Evolutionary conservation across 2,888 invertebrate species (phyloP), one percentile per base, ranked within the genome.

Genomic region (Lycophotia porphyrea): DNA sequence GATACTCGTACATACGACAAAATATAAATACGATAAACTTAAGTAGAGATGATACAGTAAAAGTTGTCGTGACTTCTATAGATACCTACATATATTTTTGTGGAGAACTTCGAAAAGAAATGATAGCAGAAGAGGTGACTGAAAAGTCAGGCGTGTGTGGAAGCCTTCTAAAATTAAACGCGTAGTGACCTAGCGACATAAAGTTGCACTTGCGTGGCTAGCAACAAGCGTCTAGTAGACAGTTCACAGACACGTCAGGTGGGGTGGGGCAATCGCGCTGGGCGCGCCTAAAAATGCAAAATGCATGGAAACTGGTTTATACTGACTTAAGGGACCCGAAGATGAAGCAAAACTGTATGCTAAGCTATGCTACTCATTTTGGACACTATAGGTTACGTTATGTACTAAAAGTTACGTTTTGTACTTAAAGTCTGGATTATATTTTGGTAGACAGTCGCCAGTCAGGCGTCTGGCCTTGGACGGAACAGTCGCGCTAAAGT

Each of bases 391-490:
- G 61, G n/a, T 39, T 39, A 39, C 8, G n/a, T 63, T 39, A 15
- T n/a, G 13, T 39, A 24, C n/a, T 63, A 15, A n/a, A n/a, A n/a
- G n/a, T n/a, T n/a, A n/a, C n/a, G n/a, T n/a, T n/a, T n/a, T n/a
- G n/a, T n/a, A n/a, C n/a, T n/a, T n/a, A n/a, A 39, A 63, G 24
- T 63, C 36, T 36, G 39, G 39, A 63, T 63, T 24, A 39, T 8
- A 39, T 63, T 36, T 61, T 36, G 24, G 39, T 63, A n/a, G n/a
- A 39, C 24, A 61, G 36, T n/a, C n/a, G n/a, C n/a, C 52, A 72
- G 68, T 72, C 52, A 31, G 68, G 13, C 31, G 55, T 34, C 52
- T 68, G 52, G 42, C 68, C 52, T 55, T 67, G 39, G 34, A 21
- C n/a, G n/a, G 21, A n/a, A n/a, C n/a, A 18, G 68, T 55, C 52